Percentiles rank a stretch among this genome's conserved stretches.
Conservation (phyloP, 2,113 vertebrate genomes). For the Alectura lathami region DNA sequence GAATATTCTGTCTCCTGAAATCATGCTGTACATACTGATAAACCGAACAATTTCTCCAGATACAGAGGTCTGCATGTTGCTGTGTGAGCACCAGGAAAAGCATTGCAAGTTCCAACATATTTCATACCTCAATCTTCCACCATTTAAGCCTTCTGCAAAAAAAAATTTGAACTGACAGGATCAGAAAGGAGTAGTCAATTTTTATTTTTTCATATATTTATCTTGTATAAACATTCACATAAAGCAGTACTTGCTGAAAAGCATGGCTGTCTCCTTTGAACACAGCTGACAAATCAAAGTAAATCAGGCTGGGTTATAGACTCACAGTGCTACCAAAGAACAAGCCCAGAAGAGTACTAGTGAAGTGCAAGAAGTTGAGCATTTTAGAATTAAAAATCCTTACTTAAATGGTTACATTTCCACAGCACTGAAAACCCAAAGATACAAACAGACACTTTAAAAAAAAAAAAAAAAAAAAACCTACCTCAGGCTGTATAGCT, state of each 20-base stretch:
- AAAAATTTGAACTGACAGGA: background rate
- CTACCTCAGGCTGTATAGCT: constrained; percentile 94
- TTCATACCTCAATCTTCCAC: background rate
- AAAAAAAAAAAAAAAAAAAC: constrained; percentile 9
- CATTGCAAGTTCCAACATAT: background rate
- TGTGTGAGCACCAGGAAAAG: background rate
- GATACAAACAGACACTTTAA: background rate
- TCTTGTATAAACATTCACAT: background rate
- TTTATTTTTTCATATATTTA: background rate
- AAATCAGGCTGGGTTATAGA: background rate
- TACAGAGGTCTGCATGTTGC: background rate
- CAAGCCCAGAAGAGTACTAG: background rate
- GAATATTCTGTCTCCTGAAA: background rate
- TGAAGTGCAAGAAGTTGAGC: background rate
- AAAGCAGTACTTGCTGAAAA: background rate
- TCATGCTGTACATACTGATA: background rate
- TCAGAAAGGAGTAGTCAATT: background rate
- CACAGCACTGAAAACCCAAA: background rate
- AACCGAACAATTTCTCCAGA: background rate
- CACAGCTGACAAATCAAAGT: background rate
- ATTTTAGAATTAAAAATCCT: background rate
- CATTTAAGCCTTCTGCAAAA: background rate
- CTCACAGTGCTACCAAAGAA: background rate
- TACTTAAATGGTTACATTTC: background rate
- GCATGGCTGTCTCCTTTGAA: background rate